Evolutionary conservation across 37 sponge, comb jelly and placozoan species (phyloP).

Genomic region (Agelas oroides): DNA sequence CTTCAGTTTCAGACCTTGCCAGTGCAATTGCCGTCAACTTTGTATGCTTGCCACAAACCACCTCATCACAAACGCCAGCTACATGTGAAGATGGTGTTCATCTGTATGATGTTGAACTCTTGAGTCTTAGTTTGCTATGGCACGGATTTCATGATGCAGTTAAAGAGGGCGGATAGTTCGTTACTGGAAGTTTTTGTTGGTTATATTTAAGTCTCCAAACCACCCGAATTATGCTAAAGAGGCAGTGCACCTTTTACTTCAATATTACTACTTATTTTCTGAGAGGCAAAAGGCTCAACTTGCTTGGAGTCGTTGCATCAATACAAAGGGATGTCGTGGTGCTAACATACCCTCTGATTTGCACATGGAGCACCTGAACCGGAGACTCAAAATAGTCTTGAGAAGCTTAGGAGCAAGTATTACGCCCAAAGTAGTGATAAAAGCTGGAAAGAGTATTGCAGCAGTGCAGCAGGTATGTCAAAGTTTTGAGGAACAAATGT

Average conservation of each 20-base stretch:
- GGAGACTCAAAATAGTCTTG: slow-evolving; percentile 6
- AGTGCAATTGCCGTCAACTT: background rate
- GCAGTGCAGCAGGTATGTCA: slow-evolving; percentile 18
- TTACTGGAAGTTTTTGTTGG: slow-evolving; percentile 41
- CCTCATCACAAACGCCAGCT: no score
- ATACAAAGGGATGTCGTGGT: slow-evolving; percentile 8
- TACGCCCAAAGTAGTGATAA: background rate
- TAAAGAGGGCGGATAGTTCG: slow-evolving; percentile 39
- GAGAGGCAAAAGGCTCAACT: slow-evolving; percentile 48
- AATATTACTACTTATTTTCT: slow-evolving; percentile 38
- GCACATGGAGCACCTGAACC: slow-evolving; percentile 34
- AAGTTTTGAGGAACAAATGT: slow-evolving; percentile 2
- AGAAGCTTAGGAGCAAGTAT: slow-evolving; percentile 18
- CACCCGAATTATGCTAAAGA: slow-evolving; percentile 47
- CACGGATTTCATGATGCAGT: slow-evolving; percentile 45
- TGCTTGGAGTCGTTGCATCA: slow-evolving; percentile 11
- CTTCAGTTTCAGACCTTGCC: slow-evolving; percentile 4
- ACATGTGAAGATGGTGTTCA: background rate
- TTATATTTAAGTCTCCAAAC: slow-evolving; percentile 33
- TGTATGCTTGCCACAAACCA: background rate
- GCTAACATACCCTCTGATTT: slow-evolving; percentile 37
- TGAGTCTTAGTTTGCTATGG: slow-evolving; percentile 20
- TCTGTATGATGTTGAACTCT: slow-evolving; percentile 13
- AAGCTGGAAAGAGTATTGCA: slow-evolving; percentile 22
- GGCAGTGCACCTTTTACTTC: slow-evolving; percentile 26